phyloP scores from a whole-genome alignment of 2,113 vertebrate genomes.

The Otocyon megalotis region DNA sequence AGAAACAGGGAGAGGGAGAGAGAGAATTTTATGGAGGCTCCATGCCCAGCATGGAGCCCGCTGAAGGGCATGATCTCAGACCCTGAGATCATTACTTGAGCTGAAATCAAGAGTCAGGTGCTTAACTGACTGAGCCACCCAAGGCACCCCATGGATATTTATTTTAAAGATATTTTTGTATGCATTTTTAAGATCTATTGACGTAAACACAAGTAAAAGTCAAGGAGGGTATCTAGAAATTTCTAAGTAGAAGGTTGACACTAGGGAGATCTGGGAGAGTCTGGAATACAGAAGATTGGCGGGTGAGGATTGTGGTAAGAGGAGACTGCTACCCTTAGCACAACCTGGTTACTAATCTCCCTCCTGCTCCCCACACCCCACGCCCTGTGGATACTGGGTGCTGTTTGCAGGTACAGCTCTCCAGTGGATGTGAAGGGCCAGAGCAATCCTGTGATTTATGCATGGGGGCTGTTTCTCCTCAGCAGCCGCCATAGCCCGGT shows the following conservation, averaged over 20 bases:
- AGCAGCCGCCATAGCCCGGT: slow-evolving; percentile 86
- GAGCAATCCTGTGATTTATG: slow-evolving; percentile 85
- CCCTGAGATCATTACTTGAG: not conserved
- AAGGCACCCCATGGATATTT: not conserved
- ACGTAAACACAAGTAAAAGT: not conserved
- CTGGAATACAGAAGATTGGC: not conserved
- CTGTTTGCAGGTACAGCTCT: slow-evolving; percentile 81
- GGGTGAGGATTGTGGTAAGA: not conserved
- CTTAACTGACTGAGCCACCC: not conserved
- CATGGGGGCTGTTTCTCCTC: slow-evolving; percentile 79
- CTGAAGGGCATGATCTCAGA: not conserved
- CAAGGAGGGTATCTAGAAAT: not conserved
- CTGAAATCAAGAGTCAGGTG: not conserved
- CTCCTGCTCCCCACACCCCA: too few relatives aligned
- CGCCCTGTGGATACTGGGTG: slow-evolving; percentile 87
- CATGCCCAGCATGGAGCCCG: not conserved
- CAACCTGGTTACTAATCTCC: not conserved
- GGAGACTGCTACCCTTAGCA: not conserved
- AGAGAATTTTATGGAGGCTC: not conserved
- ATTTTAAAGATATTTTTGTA: not conserved
- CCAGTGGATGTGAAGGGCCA: slow-evolving; percentile 83
- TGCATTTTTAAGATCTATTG: not conserved
- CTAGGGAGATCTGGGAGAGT: not conserved
- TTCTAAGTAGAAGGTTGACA: not conserved
- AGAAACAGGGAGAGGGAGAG: not conserved